A percentile compares a stretch with the other conserved stretches of the same genome.
Evolutionary conservation across 1,140 invertebrate genomes (phyloP).

Genomic region (Neodiprion lecontei): DNA sequence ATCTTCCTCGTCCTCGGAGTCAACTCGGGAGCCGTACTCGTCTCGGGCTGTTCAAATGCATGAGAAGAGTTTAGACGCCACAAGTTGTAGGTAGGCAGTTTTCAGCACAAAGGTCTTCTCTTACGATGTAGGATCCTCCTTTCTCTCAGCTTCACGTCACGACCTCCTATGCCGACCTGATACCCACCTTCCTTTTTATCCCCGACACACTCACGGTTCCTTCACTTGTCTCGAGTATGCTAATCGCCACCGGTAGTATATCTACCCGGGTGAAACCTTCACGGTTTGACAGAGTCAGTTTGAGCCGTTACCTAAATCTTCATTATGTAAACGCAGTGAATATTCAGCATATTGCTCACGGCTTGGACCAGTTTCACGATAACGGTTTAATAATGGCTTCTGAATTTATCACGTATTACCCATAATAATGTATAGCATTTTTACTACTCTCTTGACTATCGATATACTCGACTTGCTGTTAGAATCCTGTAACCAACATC

Average conservation of each 20-base stretch:
- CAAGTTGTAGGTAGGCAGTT: constrained; percentile 16
- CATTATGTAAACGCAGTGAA: too few relatives aligned
- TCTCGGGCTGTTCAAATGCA: background rate
- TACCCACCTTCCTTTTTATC: constrained; percentile 31
- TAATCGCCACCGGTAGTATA: background rate
- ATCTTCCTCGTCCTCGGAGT: too few relatives aligned
- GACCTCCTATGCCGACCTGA: constrained; percentile 40
- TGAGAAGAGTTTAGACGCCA: background rate
- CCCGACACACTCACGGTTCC: background rate
- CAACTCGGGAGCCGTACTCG: background rate
- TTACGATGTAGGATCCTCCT: constrained; percentile 43
- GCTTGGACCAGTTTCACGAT: too few relatives aligned
- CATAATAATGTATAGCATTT: too few relatives aligned
- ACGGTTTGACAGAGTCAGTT: background rate
- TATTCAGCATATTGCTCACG: too few relatives aligned
- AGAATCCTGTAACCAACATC: constrained; percentile 25
- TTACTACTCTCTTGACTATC: too few relatives aligned
- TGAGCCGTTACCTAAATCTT: too few relatives aligned
- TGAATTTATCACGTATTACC: too few relatives aligned
- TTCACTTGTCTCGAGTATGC: background rate
- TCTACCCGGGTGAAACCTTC: background rate
- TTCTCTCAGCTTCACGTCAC: constrained; percentile 47
- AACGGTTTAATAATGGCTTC: too few relatives aligned
- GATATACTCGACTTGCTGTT: constrained; percentile 11
- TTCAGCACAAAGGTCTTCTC: constrained; percentile 47